Conservation (phyloP, 2,113 vertebrate genomes). For the Rhizomys pruinosus region DNA sequence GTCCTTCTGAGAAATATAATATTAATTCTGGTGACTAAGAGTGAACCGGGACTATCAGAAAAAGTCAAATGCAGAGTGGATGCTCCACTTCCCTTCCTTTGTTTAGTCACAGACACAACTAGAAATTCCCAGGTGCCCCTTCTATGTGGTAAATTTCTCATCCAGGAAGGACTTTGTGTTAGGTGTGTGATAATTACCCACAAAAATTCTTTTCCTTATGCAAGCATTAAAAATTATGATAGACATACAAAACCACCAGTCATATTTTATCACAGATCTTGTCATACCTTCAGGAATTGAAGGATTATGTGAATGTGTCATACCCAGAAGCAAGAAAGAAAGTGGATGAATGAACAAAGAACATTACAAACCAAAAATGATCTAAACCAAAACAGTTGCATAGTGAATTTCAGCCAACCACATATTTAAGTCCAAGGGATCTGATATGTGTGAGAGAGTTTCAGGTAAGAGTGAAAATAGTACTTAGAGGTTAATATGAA, state of each 20-base stretch:
- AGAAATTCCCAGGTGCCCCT: constrained; percentile 14
- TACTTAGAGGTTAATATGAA: neutral
- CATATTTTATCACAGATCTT: constrained; percentile 64
- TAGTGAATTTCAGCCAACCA: neutral
- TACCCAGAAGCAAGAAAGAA: constrained; percentile 52
- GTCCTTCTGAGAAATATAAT: neutral
- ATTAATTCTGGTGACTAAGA: constrained; percentile 29
- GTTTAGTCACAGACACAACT: constrained; percentile 41
- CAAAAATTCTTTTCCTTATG: constrained; percentile 53
- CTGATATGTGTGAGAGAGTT: constrained; percentile 30
- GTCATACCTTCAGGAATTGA: constrained; percentile 64
- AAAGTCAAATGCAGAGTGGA: neutral
- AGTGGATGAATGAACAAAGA: neutral
- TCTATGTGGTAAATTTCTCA: constrained; percentile 43
- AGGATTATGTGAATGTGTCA: constrained; percentile 58
- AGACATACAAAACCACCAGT: constrained; percentile 65
- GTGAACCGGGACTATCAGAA: neutral
- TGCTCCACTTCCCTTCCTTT: neutral
- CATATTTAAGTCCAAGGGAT: neutral
- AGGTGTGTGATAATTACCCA: constrained; percentile 27
- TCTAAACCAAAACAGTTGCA: neutral
- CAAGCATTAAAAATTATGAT: constrained; percentile 43
- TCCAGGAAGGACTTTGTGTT: constrained; percentile 64
- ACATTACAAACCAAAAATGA: neutral
- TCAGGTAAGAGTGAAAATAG: constrained; percentile 1